Conservation (phyloP, 1,140 invertebrate species). For the Trypoxylus dichotomus region DNA sequence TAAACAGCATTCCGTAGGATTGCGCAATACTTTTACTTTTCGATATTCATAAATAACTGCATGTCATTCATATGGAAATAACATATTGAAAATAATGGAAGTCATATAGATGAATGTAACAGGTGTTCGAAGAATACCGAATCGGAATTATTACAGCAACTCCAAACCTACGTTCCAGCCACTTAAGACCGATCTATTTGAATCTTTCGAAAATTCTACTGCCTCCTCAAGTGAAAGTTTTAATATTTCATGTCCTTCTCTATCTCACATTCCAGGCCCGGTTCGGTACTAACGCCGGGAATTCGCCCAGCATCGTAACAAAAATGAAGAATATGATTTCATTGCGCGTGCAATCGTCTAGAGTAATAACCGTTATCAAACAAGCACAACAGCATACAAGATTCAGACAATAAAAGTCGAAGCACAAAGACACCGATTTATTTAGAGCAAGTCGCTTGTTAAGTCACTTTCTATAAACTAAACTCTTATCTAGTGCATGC, state of each 20-base stretch:
- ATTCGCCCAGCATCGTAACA: neutral
- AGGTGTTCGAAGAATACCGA: neutral
- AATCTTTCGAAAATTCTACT: neutral
- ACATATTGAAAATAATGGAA: neutral
- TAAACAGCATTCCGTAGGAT: neutral
- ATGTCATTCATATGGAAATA: neutral
- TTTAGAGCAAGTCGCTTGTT: neutral
- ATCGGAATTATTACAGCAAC: neutral
- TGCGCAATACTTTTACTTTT: neutral
- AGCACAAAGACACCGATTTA: slow-evolving; percentile 2
- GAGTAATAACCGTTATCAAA: slow-evolving; percentile 10
- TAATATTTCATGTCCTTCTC: neutral
- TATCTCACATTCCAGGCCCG: neutral
- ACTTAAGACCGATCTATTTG: neutral
- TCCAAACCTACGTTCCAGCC: neutral
- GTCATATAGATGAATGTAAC: slow-evolving; percentile 9
- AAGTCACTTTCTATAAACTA: neutral
- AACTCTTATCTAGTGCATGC: neutral
- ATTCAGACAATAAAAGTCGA: neutral
- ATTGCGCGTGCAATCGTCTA: neutral
- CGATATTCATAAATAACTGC: neutral
- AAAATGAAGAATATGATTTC: neutral
- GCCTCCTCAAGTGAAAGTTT: slow-evolving; percentile 7
- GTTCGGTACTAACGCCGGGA: neutral
- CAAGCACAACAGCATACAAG: neutral